These are phyloP conservation scores for Loxodonta africana DNA, from an alignment of 2,113 vertebrate species.

Conservation along the genomic window DNA sequence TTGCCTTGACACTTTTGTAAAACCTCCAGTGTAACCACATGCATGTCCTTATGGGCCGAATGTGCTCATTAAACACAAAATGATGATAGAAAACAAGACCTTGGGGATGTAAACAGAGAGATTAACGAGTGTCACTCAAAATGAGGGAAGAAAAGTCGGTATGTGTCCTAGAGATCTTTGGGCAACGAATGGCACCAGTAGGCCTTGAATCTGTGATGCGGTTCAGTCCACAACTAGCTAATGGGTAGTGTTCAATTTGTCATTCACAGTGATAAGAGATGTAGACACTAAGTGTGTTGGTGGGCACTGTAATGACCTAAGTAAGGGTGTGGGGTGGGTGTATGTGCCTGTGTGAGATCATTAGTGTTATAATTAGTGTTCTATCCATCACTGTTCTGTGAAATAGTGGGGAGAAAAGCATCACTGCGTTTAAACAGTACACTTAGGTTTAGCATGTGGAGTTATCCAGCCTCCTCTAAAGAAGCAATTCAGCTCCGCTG, in stretches of 20 bases:
- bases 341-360: not conserved
- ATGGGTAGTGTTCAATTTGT: not conserved
- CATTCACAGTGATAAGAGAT: conserved; percentile 13
- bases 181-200: not conserved
- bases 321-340: not conserved
- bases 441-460: not conserved
- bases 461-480: not conserved
- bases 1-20: not conserved
- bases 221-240: not conserved
- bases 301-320: not conserved
- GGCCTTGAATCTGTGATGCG: not conserved
- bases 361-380: not conserved
- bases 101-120: not conserved
- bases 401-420: not conserved
- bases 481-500: not conserved
- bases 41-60: not conserved
- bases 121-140: not conserved
- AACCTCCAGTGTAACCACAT: not conserved
- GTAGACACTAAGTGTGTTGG: not conserved
- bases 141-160: not conserved
- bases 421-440: not conserved
- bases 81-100: not conserved
- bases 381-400: not conserved
- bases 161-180: not conserved
- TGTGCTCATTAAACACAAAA: not conserved